phyloP scores from a whole-genome alignment of 2,113 vertebrate species.

The Brachionichthys hirsutus region DNA sequence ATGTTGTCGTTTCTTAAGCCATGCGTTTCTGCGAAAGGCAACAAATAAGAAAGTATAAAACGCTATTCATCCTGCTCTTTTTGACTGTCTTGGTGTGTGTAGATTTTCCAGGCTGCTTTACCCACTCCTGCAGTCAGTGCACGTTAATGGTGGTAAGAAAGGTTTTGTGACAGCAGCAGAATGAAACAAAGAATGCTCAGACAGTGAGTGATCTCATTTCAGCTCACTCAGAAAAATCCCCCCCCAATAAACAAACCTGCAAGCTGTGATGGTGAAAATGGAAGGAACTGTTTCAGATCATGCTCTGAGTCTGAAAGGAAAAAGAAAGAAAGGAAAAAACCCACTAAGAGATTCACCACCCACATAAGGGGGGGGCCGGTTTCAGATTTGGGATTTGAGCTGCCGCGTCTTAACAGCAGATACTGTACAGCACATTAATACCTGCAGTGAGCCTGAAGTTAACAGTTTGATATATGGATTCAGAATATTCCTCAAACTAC shows the following conservation, averaged over 20 bases:
- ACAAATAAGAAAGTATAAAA: conserved; percentile 24
- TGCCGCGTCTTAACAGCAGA: too few species aligned
- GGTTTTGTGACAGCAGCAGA: background rate
- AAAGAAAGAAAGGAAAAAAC: background rate
- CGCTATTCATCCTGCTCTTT: conserved; percentile 5
- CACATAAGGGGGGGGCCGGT: too few species aligned
- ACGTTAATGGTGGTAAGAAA: background rate
- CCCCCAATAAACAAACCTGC: conserved; percentile 6
- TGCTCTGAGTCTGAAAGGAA: conserved; percentile 12
- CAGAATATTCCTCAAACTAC: too few species aligned
- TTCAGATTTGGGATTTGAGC: too few species aligned
- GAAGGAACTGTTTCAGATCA: background rate
- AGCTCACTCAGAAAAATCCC: conserved; percentile 1
- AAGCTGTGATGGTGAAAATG: background rate
- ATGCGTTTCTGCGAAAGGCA: conserved; percentile 14
- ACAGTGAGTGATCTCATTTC: conserved; percentile 15
- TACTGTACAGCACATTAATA: too few species aligned
- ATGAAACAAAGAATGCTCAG: conserved; percentile 2
- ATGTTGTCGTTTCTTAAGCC: background rate
- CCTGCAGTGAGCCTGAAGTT: too few species aligned
- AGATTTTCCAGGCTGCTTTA: conserved; percentile 3
- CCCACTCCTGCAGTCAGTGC: conserved; percentile 5
- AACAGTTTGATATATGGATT: too few species aligned
- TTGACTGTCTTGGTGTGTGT: conserved; percentile 11
- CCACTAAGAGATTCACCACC: too few species aligned